Evolutionary conservation across 1,140 invertebrate species (phyloP).

Genomic region (Habropoda laboriosa): DNA sequence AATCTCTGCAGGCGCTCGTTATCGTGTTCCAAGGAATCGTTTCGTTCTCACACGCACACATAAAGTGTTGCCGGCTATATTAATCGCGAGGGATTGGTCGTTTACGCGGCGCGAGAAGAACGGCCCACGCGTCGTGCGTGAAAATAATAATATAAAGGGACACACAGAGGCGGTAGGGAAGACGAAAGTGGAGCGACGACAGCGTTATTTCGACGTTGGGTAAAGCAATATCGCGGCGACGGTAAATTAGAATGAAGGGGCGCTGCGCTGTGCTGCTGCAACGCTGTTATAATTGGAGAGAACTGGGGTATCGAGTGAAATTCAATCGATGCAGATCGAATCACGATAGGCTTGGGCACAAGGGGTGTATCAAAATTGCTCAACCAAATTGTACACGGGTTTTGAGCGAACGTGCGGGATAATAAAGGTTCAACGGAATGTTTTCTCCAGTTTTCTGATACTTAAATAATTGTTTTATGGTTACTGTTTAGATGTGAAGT

Average conservation of each 20-base stretch:
- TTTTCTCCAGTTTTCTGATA: too few relatives aligned
- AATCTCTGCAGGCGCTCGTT: too few relatives aligned
- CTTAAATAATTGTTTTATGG: too few relatives aligned
- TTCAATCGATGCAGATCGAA: slow-evolving; percentile 4
- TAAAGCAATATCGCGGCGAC: background rate
- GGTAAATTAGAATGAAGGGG: slow-evolving; percentile 25
- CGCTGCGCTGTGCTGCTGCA: background rate
- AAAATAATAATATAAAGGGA: slow-evolving; percentile 50
- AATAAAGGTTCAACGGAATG: too few relatives aligned
- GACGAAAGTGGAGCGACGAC: slow-evolving; percentile 28
- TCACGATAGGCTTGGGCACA: background rate
- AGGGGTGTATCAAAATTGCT: too few relatives aligned
- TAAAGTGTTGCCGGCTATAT: too few relatives aligned
- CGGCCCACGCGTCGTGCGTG: slow-evolving; percentile 48
- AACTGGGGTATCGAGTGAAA: background rate
- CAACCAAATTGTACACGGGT: too few relatives aligned
- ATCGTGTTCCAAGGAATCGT: slow-evolving; percentile 33
- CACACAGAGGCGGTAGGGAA: too few relatives aligned
- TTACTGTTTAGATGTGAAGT: too few relatives aligned
- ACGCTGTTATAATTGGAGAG: slow-evolving; percentile 13
- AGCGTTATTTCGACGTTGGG: slow-evolving; percentile 45
- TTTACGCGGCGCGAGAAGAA: background rate
- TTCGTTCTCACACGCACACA: background rate
- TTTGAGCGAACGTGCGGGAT: too few relatives aligned
- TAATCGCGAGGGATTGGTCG: slow-evolving; percentile 43